A percentile compares a stretch with the other conserved stretches of the same genome.
Conservation (phyloP, 2,113 vertebrate genomes). For the Promerops cafer region DNA sequence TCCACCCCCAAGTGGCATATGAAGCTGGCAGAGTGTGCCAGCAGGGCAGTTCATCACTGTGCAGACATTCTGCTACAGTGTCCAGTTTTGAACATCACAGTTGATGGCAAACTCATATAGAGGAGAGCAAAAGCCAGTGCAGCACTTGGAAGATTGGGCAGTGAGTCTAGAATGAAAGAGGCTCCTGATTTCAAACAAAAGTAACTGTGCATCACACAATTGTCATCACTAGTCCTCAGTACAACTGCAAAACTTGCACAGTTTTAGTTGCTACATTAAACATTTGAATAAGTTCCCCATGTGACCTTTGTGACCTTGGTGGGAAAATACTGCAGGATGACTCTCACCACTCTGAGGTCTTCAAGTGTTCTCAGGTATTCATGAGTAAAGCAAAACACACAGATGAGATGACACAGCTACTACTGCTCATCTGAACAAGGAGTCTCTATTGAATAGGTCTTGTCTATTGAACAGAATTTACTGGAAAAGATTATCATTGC, state of each 20-base stretch:
- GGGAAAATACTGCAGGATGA: neutral
- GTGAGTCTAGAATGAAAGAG: neutral
- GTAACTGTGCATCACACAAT: neutral
- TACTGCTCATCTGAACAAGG: neutral
- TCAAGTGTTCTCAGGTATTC: neutral
- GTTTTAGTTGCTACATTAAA: neutral
- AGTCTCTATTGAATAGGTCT: neutral
- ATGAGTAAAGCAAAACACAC: neutral
- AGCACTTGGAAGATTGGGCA: neutral
- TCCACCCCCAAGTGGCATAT: neutral
- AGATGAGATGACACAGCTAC: neutral
- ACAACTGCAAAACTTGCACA: neutral
- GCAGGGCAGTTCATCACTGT: neutral
- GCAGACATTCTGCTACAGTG: neutral
- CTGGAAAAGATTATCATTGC: neutral
- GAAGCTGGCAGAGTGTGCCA: neutral
- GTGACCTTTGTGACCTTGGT: neutral
- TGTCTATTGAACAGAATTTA: neutral
- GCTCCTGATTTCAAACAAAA: neutral
- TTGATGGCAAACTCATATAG: neutral
- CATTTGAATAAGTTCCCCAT: neutral
- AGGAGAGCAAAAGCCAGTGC: neutral
- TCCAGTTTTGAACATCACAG: neutral
- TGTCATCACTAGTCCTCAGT: neutral
- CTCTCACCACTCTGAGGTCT: neutral